Evolutionary conservation across 1,140 invertebrate species (phyloP).

Genomic region (Drosophila nebulosa): DNA sequence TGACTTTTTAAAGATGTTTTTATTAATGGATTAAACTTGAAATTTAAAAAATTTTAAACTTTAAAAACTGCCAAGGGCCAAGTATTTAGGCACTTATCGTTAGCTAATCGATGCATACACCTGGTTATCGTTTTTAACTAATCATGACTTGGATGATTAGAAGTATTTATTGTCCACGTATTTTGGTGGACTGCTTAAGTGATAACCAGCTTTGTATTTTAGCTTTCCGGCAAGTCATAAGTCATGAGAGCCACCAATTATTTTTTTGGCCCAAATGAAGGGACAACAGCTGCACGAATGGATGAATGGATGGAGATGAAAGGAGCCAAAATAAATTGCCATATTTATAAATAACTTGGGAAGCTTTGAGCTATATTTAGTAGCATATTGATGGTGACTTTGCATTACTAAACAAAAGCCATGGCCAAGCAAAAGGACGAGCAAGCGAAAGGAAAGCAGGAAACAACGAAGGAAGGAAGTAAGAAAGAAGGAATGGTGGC

Average conservation of each 20-base stretch:
- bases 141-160: neutral
- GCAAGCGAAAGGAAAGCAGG: neutral
- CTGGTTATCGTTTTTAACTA: neutral
- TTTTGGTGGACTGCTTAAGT: neutral
- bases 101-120: neutral
- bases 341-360: conserved; percentile 4
- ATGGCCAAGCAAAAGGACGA: neutral
- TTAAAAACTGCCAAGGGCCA: too few relatives aligned
- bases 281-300: too few relatives aligned
- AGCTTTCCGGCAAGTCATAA: neutral
- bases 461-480: neutral
- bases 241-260: neutral
- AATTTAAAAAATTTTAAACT: too few relatives aligned
- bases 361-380: neutral
- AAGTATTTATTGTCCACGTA: neutral
- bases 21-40: too few relatives aligned
- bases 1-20: too few relatives aligned
- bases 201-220: neutral
- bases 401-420: neutral
- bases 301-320: neutral
- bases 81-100: too few relatives aligned
- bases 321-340: conserved; percentile 2
- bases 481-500: neutral
- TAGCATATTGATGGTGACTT: neutral
- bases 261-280: neutral